phyloP scores from a whole-genome alignment of 2,113 vertebrate genomes.

The Nanorana parkeri region DNA sequence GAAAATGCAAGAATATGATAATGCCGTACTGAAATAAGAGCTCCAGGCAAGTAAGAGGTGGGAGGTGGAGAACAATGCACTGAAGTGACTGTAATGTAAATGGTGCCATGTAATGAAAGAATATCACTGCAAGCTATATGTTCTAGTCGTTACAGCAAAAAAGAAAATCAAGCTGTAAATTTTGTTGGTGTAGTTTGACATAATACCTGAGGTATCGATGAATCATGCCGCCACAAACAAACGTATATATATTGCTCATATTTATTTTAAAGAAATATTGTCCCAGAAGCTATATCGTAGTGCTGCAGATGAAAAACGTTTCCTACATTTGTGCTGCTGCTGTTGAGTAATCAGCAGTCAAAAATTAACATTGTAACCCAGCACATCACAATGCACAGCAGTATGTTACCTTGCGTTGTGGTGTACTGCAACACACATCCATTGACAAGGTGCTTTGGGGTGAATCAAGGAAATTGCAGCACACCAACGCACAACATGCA shows the following conservation, averaged over 20 bases:
- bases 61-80: slow-evolving; percentile 11
- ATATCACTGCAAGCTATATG: slow-evolving; percentile 19
- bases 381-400: no score
- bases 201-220: not conserved
- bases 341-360: no score
- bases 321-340: no score
- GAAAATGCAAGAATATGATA: slow-evolving; percentile 40
- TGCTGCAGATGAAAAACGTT: no score
- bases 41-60: slow-evolving; percentile 24
- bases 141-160: slow-evolving; percentile 21
- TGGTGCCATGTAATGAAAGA: slow-evolving; percentile 12
- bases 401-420: no score
- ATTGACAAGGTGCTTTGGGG: no score
- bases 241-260: not conserved
- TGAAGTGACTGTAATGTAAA: slow-evolving; percentile 28
- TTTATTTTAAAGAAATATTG: not conserved
- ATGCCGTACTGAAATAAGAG: slow-evolving; percentile 28
- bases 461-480: no score
- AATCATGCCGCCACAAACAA: not conserved
- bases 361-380: no score
- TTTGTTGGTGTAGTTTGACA: slow-evolving; percentile 1
- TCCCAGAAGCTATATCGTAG: no score
- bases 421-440: no score
- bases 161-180: not conserved
- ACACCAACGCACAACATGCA: no score